phyloP scores from a whole-genome alignment of 2,113 vertebrate genomes.

The Arvicanthis niloticus region DNA sequence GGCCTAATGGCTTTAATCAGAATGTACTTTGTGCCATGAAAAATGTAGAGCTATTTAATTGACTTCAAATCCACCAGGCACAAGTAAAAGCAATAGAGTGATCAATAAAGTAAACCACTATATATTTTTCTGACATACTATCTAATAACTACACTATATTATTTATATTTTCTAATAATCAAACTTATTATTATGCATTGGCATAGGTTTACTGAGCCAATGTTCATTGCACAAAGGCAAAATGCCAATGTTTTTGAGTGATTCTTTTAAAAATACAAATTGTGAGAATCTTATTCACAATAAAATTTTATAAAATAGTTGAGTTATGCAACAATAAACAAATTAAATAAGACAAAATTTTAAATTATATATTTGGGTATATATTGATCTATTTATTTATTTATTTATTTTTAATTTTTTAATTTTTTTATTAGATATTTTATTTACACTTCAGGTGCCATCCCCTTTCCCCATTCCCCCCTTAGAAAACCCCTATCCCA shows the following conservation, averaged over 20 bases:
- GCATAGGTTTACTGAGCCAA: neutral
- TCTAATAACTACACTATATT: slow-evolving; percentile 5
- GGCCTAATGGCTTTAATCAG: neutral
- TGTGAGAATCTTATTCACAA: neutral
- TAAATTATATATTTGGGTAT: neutral
- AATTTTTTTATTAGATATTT: too few relatives aligned
- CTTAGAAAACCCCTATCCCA: too few relatives aligned
- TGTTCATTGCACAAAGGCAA: neutral
- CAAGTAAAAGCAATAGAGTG: neutral
- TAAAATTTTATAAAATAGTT: neutral
- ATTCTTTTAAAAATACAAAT: slow-evolving; percentile 27
- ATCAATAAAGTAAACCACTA: neutral
- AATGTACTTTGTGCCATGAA: neutral
- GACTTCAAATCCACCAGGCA: neutral
- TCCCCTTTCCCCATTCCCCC: too few relatives aligned
- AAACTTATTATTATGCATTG: neutral
- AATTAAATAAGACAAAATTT: slow-evolving; percentile 1
- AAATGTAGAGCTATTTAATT: slow-evolving; percentile 9
- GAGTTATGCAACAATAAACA: neutral
- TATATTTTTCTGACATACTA: slow-evolving; percentile 17
- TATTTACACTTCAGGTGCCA: too few relatives aligned
- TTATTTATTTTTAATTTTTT: too few relatives aligned
- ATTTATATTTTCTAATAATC: neutral
- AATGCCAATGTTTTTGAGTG: neutral
- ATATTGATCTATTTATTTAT: neutral